Evolutionary conservation across 2,113 vertebrate species (phyloP).

Genomic region (Diadophis punctatus): DNA sequence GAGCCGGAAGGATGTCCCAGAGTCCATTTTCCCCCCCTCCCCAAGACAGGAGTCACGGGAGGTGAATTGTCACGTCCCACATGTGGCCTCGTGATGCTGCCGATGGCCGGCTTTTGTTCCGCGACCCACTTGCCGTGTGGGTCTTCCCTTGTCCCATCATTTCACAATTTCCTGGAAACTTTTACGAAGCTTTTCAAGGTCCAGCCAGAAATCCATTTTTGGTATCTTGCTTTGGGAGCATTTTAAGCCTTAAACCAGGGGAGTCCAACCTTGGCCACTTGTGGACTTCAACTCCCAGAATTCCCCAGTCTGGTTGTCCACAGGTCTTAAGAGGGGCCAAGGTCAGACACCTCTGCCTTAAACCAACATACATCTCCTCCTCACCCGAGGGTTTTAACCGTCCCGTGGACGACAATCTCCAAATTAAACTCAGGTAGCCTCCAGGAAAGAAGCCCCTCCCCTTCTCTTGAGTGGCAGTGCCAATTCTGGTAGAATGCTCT

Average conservation of each 20-base stretch:
- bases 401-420: neutral
- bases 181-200: too few species aligned
- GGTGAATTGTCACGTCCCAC: accelerated
- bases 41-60: neutral
- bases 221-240: neutral
- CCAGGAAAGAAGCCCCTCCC: accelerated
- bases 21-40: neutral
- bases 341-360: neutral
- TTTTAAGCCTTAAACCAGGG: neutral
- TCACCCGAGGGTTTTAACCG: neutral
- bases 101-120: too few species aligned
- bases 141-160: neutral
- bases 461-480: neutral
- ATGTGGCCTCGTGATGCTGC: accelerated
- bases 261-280: too few species aligned
- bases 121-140: accelerated
- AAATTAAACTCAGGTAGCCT: neutral
- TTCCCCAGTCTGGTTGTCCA: too few species aligned
- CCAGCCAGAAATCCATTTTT: neutral
- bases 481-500: neutral
- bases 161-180: neutral
- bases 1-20: neutral
- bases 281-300: too few species aligned
- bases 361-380: neutral
- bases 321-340: neutral